Evolutionary conservation across 2,888 invertebrate genomes (phyloP), one percentile per base, ranked within the genome.

Genomic region (Carterocephalus palaemon): DNA sequence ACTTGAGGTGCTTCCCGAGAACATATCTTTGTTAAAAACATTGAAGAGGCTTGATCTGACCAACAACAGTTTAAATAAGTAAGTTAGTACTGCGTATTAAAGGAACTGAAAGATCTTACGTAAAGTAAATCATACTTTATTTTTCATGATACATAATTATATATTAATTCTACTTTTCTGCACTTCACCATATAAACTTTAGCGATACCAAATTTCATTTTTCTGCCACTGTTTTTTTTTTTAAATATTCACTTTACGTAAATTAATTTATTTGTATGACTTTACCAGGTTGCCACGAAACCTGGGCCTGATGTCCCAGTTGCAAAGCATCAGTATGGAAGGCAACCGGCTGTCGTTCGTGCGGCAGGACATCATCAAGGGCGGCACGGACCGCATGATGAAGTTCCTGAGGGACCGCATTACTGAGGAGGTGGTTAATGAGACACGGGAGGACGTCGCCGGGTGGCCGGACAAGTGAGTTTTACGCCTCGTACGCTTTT

Each of bases 301-400:
- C 56, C 62, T 88, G 1, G 88, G 88, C 0, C 60, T 88, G 1
- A 85, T 97, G 59, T 91, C 93, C 0, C 93, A 95, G 67, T 81
- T 97, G 46, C 94, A 95, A 62, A 93, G 93, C 55, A 88, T 97
- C 37, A 92, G 91, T 51, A 88, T 97, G 61, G 95, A 96, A 55
- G 97, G 97, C 3, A 97, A 97, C 80, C 93, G 93, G 60, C 83
- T 97, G 55, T 90, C 93, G 59, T 92, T 92, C 39, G 92, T 97
- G 16, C 85, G 97, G 20, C 89, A 93, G 47, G 97, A 97, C 72
- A 90, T 97, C 43, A 88, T 97, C 39, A 90, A 92, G 66, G 92
- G 94, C 47, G 97, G 97, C n/a, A 95, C 96, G 0, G 89, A 89
- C 24, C 82, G 95, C 47, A 90, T 97, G 67, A 88, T 97, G 70